Evolutionary conservation across 2,113 vertebrate genomes (phyloP), one percentile per base, ranked within the genome.

Genomic region (Mola mola): DNA sequence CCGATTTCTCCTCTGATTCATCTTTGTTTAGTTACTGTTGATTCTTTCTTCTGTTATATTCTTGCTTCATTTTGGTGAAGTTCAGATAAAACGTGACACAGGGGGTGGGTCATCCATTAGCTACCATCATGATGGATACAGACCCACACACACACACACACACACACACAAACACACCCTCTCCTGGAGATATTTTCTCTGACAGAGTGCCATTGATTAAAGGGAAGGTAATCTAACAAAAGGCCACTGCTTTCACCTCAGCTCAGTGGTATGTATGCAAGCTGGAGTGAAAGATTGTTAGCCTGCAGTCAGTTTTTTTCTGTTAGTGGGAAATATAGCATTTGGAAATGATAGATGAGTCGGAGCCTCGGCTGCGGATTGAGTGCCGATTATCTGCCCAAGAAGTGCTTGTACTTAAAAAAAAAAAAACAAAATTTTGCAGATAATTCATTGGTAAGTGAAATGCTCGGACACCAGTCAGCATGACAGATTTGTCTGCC

Each of bases 181-280:
- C 67, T 84, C 70, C 70, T 28, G 55, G 41, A 81, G 72, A 72
- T 72, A 66, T 85, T 84, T 75, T 74, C 70, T 75, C 68, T 31
- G 50, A 64, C 24, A 25, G 50, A 5, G 17, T 78, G 84, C 75
- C 87, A 89, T 85, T 90, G 84, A 89, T 88, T 88, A 88, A 84
- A 77, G 49, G 36, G 67, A 63, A 72, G 55, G 85, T 77, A 84
- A 85, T 84, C 86, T 65, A 60, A 36, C 43, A 56, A 83, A 86
- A 90, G 78, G 75, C 79, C 74, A 57, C 56, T 26, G 16, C 72
- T 80, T 77, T 81, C 75, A 55, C 51, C 75, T 75, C 41, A 20
- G 44, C 52, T 46, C 17, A 19, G 48, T 65, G 22, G 31, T 69
- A 69, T 75, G 76, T 71, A 73, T 75, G 80, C 49, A 64, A 62